A percentile compares a stretch with the other conserved stretches of the same genome.
Conservation (phyloP, 2,888 invertebrate species). For the Muschampia plurimacula region DNA sequence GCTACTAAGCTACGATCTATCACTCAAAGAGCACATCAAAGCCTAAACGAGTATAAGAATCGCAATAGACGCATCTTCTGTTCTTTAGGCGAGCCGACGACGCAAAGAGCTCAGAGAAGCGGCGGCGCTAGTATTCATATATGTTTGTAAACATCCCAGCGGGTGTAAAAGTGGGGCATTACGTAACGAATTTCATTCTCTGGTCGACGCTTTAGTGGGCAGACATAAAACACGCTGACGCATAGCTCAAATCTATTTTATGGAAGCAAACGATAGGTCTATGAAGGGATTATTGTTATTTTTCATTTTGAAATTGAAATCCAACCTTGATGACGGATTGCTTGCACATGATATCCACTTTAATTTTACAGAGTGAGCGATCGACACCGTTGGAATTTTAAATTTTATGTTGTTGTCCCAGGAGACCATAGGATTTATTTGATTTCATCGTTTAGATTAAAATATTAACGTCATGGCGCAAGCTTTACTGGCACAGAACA, state of each 20-base stretch:
- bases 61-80: slow-evolving; percentile 38
- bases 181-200: slow-evolving; percentile 39
- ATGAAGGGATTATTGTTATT: slow-evolving; percentile 27
- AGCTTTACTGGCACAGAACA: slow-evolving; percentile 6
- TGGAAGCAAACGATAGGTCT: slow-evolving; percentile 13
- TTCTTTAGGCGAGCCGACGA: slow-evolving; percentile 28
- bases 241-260: slow-evolving; percentile 18
- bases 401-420: slow-evolving; percentile 24
- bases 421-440: slow-evolving; percentile 25
- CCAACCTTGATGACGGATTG: slow-evolving; percentile 8
- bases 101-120: slow-evolving; percentile 36
- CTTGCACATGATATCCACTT: slow-evolving; percentile 15
- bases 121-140: slow-evolving; percentile 35
- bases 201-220: slow-evolving; percentile 37
- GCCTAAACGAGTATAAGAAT: slow-evolving; percentile 35
- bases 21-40: slow-evolving; percentile 36
- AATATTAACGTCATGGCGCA: slow-evolving; percentile 22
- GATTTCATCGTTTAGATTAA: slow-evolving; percentile 28
- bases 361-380: slow-evolving; percentile 36
- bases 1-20: slow-evolving; percentile 25
- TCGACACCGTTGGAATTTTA: slow-evolving; percentile 12
- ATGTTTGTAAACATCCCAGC: slow-evolving; percentile 40
- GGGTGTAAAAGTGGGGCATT: slow-evolving; percentile 40
- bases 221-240: slow-evolving; percentile 31
- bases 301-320: slow-evolving; percentile 26